Base-by-base conservation (phyloP, 2,888 invertebrate species). In the Carpatolechia fugitivella region DNA sequence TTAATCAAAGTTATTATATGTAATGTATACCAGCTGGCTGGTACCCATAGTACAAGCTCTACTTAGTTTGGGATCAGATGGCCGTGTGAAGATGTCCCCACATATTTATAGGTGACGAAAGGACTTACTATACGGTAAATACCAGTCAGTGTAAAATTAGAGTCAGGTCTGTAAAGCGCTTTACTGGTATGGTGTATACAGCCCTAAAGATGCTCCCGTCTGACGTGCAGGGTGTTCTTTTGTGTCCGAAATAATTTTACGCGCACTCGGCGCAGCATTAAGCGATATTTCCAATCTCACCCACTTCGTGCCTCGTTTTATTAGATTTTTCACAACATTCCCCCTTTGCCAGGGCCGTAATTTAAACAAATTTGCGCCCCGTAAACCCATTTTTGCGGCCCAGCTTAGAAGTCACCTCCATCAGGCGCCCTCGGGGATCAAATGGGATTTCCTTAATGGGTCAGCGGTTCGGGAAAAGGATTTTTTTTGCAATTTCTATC, bases 251-350 rank as follows among this genome's bases (percentile, higher is more conserved):
- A 60, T 60, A 64, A 61, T 66, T 62, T 55, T 58, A 55, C 54
- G 57, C 56, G 53, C 55, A 56, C 55, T 41, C 40, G 40, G 62
- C 54, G 52, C 54, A 57, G 63, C 63, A 75, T 74, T 76, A 73
- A 75, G 65, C 71, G 69, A 75, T 79, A 80, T 80, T 80, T 76
- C 73, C 79, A 79, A 80, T 80, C 75, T 70, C 66, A 65, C 62
- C 65, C 65, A 68, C 64, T 68, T 63, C 71, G 66, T 72, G 71
- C 72, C 68, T 61, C 63, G 62, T 70, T 78, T 81, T 82, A 82
- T 84, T 78, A 76, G 72, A 81, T 82, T 82, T 80, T 75, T 75
- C 73, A 74, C 73, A 75, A 73, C 69, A 67, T 60, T 66, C 65
- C 68, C 41, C 50, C 49, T 16, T 49, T 29, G 24, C 24, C 52